Base-by-base conservation (phyloP, 1,140 invertebrate genomes). In the Cotesia chilonis region DNA sequence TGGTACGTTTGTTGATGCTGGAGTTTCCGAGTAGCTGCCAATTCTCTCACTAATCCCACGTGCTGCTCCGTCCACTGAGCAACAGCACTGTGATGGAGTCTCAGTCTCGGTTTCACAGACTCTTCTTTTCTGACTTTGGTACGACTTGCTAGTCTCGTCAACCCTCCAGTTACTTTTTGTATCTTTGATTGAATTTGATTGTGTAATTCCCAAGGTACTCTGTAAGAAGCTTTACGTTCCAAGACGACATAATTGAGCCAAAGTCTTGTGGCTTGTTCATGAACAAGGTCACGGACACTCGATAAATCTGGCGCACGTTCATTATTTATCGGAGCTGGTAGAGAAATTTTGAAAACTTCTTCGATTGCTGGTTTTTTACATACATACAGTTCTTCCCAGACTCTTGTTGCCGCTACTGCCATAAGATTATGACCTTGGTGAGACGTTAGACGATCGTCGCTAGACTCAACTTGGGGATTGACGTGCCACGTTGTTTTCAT, bases 371-470 rank as follows among this genome's bases (percentile, higher is more conserved):
- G 95, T 87, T 99, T 98, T 82, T 99, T 99, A 79, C 93, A 96
- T 1, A 96, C 92, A 82, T 98, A 99, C 5, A 99, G 85, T 85
- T 99, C 97, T 79, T 98, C 96, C 98, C 98, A 99, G 0, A 99
- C 96, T 75, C 96, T 90, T 51, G 92, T 92, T 0, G 97, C 96
- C 12, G 96, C 96, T 10, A 93, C 92, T 2, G 93, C 92, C 87
- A 98, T 95, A 47, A 98, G 87, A 85, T 96, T 95, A 68, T 94
- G 92, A 74, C 92, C 92, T 87, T 95, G 93, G 77, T 94, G 89
- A 71, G 93, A 91, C 57, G 91, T 94, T 38, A 96, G 88, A 75
- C 91, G 89, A 70, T 94, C 92, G 74, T 95, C 93, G 57, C 90
- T 89, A 0, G 92, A 90, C 81, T 94, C 93, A 12, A 89, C 81